These are phyloP conservation scores for Oreochromis tanganicae DNA, from an alignment of 2,113 vertebrate genomes.

Conservation along the genomic window DNA sequence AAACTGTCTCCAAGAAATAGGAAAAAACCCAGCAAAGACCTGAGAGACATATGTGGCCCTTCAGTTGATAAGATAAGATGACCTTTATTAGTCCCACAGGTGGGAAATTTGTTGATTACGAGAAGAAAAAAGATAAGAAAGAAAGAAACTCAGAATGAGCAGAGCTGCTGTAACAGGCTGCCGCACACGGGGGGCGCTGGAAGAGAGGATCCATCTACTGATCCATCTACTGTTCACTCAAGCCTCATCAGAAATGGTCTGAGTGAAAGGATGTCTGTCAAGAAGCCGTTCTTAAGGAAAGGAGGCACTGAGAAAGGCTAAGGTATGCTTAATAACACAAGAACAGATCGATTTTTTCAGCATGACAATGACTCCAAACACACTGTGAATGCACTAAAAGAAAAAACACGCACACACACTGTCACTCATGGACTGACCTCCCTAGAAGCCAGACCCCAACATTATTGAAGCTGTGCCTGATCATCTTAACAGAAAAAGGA, in stretches of 20 bases:
- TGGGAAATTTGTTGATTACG: too few relatives aligned
- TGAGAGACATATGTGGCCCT: not conserved
- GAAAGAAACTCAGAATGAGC: too few relatives aligned
- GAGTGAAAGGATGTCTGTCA: not conserved
- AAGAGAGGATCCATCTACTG: too few relatives aligned
- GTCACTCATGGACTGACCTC: not conserved
- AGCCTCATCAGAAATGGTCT: not conserved
- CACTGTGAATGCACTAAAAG: not conserved
- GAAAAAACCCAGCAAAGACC: not conserved
- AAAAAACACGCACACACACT: not conserved
- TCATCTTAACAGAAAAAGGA: not conserved
- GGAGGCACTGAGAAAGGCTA: not conserved
- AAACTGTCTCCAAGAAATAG: not conserved
- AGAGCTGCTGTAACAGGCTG: too few relatives aligned
- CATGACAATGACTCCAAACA: not conserved
- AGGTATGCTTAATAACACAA: not conserved
- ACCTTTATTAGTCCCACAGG: too few relatives aligned
- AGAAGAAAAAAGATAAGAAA: too few relatives aligned
- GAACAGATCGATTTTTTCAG: rapidly evolving
- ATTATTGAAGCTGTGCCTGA: not conserved
- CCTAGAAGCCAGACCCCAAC: not conserved
- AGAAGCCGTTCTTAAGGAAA: not conserved
- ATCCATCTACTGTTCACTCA: not conserved
- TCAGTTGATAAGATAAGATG: not conserved
- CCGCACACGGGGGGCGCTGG: too few relatives aligned